These are phyloP conservation scores for Macropus fuliginosus DNA, from an alignment of 2,797 vertebrate genomes.

Conservation along the genomic window DNA sequence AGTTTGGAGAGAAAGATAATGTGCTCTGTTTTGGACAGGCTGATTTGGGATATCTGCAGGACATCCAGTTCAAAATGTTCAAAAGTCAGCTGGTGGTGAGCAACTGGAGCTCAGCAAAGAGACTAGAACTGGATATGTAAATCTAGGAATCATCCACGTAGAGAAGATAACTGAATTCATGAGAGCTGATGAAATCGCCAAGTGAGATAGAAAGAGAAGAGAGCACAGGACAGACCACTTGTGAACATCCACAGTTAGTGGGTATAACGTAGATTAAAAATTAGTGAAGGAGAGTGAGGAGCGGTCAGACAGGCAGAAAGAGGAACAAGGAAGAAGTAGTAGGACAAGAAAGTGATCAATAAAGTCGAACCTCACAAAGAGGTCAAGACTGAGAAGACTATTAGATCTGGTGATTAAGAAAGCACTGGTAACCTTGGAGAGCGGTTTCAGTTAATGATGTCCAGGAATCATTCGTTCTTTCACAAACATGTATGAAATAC, in stretches of 20 bases:
- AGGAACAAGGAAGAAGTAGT: not conserved
- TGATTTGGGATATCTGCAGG: not conserved
- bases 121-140: not conserved
- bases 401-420: not conserved
- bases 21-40: not conserved
- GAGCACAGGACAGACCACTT: not conserved
- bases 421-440: not conserved
- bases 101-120: not conserved
- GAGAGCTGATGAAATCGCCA: not conserved
- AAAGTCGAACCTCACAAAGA: not conserved
- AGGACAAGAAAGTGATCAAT: not conserved
- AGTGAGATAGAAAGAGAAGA: not conserved
- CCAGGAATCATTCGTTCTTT: not conserved
- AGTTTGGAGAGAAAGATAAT: not conserved
- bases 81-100: not conserved
- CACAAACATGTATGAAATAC: not conserved
- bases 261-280: not conserved
- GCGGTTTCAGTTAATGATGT: not conserved
- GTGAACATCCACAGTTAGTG: not conserved
- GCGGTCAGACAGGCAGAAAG: not conserved
- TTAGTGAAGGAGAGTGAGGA: not conserved
- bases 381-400: not conserved
- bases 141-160: not conserved
- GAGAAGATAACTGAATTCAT: not conserved
- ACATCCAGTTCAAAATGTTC: not conserved